A percentile compares a stretch with the other conserved stretches of the same genome.
Evolutionary conservation across 2,797 vertebrate species (phyloP).

Genomic region (Phoebastria nigripes): DNA sequence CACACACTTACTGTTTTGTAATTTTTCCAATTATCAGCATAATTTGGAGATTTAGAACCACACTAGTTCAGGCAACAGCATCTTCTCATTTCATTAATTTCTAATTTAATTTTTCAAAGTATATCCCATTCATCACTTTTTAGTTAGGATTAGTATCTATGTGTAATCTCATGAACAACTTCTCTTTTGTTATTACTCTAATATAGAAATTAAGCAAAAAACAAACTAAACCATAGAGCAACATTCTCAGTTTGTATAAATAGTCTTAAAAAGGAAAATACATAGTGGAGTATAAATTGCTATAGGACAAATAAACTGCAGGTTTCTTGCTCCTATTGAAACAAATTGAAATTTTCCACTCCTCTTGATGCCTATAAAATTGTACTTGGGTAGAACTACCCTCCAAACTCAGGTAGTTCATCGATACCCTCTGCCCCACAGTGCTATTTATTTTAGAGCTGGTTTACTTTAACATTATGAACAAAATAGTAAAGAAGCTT

Average conservation of each 20-base stretch:
- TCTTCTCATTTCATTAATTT: background rate
- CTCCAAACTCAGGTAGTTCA: background rate
- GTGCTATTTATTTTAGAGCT: background rate
- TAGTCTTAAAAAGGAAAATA: background rate
- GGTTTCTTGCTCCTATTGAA: background rate
- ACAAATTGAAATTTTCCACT: background rate
- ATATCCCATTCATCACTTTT: fast-evolving
- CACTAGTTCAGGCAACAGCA: background rate
- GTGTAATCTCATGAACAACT: background rate
- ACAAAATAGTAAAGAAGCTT: background rate
- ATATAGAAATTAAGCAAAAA: background rate
- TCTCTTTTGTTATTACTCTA: background rate
- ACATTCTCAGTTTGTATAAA: background rate
- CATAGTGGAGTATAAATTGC: background rate
- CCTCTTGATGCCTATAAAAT: background rate
- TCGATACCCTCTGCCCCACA: background rate
- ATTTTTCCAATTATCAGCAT: background rate
- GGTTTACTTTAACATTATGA: background rate
- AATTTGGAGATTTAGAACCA: background rate
- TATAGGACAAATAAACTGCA: background rate
- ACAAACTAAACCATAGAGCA: background rate
- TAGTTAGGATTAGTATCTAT: background rate
- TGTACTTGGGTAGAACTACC: background rate
- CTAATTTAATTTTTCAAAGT: background rate
- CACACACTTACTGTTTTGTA: background rate